These are phyloP conservation scores for Vanessa tameamea DNA, from an alignment of 1,140 invertebrate genomes.

Conservation along the genomic window DNA sequence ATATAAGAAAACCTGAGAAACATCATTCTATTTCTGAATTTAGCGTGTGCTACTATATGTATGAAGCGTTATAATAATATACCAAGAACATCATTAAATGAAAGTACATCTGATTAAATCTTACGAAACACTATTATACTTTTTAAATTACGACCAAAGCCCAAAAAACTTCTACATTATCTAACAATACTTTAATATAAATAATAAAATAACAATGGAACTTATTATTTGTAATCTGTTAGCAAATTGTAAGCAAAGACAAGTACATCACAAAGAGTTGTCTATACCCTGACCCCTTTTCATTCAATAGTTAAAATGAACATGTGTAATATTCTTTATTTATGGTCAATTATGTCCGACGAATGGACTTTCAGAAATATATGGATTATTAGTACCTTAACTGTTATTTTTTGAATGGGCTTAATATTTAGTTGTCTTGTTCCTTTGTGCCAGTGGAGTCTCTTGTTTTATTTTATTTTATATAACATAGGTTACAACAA, in stretches of 20 bases:
- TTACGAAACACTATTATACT: too few relatives aligned
- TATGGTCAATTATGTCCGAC: slow-evolving; percentile 75
- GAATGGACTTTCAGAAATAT: slow-evolving; percentile 53
- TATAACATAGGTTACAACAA: too few relatives aligned
- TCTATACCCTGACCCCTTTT: slow-evolving; percentile 45
- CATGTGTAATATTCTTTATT: slow-evolving; percentile 73
- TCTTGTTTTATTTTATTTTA: background rate
- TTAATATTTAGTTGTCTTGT: slow-evolving; percentile 64
- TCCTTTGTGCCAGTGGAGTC: slow-evolving; percentile 21
- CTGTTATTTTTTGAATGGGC: slow-evolving; percentile 49
- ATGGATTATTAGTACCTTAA: slow-evolving; percentile 53
- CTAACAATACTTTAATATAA: background rate
- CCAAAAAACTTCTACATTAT: background rate
- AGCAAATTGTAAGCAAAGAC: slow-evolving; percentile 31
- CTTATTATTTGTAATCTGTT: slow-evolving; percentile 6
- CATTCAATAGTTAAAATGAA: slow-evolving; percentile 57
- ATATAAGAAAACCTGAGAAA: too few relatives aligned
- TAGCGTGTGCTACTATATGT: too few relatives aligned
- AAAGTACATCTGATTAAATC: too few relatives aligned
- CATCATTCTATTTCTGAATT: too few relatives aligned
- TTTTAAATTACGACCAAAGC: too few relatives aligned
- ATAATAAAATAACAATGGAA: background rate
- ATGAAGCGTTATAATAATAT: too few relatives aligned
- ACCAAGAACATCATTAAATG: too few relatives aligned
- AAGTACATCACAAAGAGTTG: slow-evolving; percentile 28